Evolutionary conservation across 2,797 vertebrate genomes (phyloP), one percentile per base, ranked within the genome.

Genomic region (Paramormyrops hopkinsi): DNA sequence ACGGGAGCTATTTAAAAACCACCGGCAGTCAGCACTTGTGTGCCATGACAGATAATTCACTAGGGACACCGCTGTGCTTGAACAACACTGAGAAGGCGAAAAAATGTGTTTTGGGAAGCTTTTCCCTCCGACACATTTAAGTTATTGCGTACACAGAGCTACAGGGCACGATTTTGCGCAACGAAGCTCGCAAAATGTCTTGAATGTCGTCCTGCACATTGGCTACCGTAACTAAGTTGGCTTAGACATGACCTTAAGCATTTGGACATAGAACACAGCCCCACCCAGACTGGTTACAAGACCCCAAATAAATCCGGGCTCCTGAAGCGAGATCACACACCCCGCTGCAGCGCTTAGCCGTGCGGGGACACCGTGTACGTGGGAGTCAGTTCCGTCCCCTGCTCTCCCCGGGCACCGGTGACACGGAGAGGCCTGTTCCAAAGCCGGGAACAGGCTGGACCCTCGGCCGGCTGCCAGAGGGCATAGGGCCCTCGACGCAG

Each of bases 1-100:
- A 79, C n/a, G 33, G 41, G 41, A 79, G 17, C 76, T n/a, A 82
- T 82, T 82, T 82, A 82, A 82, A 82, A 82, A 82, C 29, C 69
- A 37, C 29, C 14, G 2, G 69, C 33, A 17, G 69, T 76, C 41
- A 82, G 76, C 37, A 44, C 41, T 82, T 11, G 69, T 37, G 69
- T 37, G 33, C 69, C 69, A 14, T 82, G 76, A 82, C 37, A 44
- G 76, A 82, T 82, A 82, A 44, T 22, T 82, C 76, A n/a, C 37
- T 22, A 82, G 41, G 76, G 41, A 46, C 19, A 46, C 76, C 0
- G 76, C 41, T 73, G 69, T 17, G 25, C 14, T 73, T 73, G 69
- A 73, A 37, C 37, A 82, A 46, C 37, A 46, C 37, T n/a, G 76
- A 46, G 37, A 22, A 46, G 6, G 76, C 19, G 7, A 46, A 46